Evolutionary conservation across 2,113 vertebrate genomes (phyloP).

Genomic region (Psephotus haematonotus): DNA sequence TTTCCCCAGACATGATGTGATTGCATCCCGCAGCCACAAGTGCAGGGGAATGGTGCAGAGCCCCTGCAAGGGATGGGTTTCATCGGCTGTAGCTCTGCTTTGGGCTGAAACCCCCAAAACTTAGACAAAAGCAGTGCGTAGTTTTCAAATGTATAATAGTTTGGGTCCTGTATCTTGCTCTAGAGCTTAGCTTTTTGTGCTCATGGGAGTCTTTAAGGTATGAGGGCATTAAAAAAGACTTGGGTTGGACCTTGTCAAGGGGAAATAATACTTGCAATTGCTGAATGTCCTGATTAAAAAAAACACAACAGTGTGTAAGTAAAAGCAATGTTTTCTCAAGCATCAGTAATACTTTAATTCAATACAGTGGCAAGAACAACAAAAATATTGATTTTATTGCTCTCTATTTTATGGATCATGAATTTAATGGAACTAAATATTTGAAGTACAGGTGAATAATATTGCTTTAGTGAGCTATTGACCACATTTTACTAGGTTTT

Average conservation of each 20-base stretch:
- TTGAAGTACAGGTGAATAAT: conserved; percentile 50
- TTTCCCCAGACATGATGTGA: rapidly evolving
- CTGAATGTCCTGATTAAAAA: background rate
- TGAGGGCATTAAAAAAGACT: background rate
- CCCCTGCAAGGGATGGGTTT: background rate
- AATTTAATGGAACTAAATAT: conserved; percentile 68
- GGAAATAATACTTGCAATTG: conserved; percentile 9
- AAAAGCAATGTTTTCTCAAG: conserved; percentile 25
- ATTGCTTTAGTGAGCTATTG: conserved; percentile 32
- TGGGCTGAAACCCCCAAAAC: background rate
- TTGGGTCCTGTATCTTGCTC: background rate
- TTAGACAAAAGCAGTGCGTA: rapidly evolving
- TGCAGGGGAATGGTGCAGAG: too few relatives aligned
- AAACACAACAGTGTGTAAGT: background rate
- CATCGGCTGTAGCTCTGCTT: background rate
- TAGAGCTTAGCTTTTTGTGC: background rate
- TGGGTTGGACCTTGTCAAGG: background rate
- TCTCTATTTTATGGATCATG: conserved; percentile 61
- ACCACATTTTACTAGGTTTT: conserved; percentile 31
- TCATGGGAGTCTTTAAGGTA: background rate
- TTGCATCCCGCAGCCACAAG: rapidly evolving
- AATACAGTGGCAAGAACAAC: background rate
- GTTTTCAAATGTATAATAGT: rapidly evolving
- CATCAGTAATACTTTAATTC: conserved; percentile 57
- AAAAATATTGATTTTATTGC: conserved; percentile 54